These are phyloP conservation scores for Watsonalla cultraria DNA, from an alignment of 2,888 invertebrate genomes.

Conservation along the genomic window DNA sequence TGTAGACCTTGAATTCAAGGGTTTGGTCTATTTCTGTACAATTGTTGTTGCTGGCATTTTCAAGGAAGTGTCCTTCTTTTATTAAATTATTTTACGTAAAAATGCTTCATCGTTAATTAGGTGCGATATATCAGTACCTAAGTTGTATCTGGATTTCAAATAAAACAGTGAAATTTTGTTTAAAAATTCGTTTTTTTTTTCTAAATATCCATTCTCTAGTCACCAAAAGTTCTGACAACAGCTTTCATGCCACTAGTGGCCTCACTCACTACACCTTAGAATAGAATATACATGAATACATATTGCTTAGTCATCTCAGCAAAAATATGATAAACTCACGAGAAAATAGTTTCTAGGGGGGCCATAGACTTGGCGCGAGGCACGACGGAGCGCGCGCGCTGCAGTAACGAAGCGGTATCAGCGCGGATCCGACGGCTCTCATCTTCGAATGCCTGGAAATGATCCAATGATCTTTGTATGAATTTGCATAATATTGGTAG, in stretches of 20 bases:
- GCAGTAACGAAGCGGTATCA: constrained; percentile 85
- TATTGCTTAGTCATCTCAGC: no score
- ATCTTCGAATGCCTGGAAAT: constrained; percentile 87
- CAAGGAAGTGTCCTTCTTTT: background rate
- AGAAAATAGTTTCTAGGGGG: constrained; percentile 75
- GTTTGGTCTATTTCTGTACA: constrained; percentile 2
- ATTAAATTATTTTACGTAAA: no score
- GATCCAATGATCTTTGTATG: background rate
- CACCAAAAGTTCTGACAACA: no score
- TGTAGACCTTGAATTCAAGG: constrained; percentile 24
- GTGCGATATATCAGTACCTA: no score
- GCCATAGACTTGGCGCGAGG: constrained; percentile 82
- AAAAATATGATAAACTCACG: constrained; percentile 58
- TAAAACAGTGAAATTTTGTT: no score
- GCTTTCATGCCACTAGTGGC: no score
- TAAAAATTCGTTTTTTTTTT: no score
- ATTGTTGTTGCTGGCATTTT: background rate
- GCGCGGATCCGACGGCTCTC: constrained; percentile 90
- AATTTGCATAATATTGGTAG: background rate
- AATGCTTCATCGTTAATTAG: no score
- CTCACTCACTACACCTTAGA: no score
- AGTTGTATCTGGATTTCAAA: no score
- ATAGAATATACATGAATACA: background rate
- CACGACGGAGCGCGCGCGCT: constrained; percentile 86
- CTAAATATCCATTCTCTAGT: no score